Evolutionary conservation across 2,888 invertebrate species (phyloP).

Genomic region (Lymantria monacha): DNA sequence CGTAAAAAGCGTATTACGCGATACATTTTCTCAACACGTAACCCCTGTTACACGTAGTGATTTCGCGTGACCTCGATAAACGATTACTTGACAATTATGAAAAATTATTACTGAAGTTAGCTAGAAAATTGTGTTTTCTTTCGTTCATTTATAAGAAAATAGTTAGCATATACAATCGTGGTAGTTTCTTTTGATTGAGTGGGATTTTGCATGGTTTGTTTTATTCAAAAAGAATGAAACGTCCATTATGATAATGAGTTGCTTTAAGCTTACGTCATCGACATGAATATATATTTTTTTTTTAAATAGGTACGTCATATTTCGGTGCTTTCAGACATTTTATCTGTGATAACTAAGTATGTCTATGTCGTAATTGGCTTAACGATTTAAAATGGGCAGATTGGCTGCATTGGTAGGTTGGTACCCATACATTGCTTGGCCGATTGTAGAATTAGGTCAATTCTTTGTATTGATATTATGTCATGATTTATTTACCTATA

Average conservation of each 20-base stretch:
- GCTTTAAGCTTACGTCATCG: not conserved
- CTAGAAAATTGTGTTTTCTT: slow-evolving; percentile 21
- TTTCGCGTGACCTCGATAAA: slow-evolving; percentile 40
- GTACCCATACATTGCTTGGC: no score
- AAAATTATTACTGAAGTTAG: slow-evolving; percentile 30
- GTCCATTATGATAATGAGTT: not conserved
- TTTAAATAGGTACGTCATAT: not conserved
- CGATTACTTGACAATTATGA: slow-evolving; percentile 41
- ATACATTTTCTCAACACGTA: not conserved
- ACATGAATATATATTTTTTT: no score
- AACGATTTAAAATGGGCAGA: no score
- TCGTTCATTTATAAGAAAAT: slow-evolving; percentile 14
- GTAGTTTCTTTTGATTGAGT: slow-evolving; percentile 26
- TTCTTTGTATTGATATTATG: no score
- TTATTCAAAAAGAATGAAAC: not conserved
- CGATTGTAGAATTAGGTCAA: no score
- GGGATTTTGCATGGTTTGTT: slow-evolving; percentile 18
- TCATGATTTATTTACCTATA: no score
- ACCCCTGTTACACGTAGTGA: not conserved
- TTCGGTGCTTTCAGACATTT: no score
- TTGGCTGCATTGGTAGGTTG: no score
- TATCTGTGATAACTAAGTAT: no score
- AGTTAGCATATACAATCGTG: slow-evolving; percentile 17
- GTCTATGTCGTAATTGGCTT: no score
- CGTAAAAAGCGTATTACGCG: slow-evolving; percentile 9